A percentile compares a stretch with the other conserved stretches of the same genome.
These are phyloP conservation scores for Leptinotarsa peninsularis DNA, from an alignment of 2,888 invertebrate species.

Conservation along the genomic window DNA sequence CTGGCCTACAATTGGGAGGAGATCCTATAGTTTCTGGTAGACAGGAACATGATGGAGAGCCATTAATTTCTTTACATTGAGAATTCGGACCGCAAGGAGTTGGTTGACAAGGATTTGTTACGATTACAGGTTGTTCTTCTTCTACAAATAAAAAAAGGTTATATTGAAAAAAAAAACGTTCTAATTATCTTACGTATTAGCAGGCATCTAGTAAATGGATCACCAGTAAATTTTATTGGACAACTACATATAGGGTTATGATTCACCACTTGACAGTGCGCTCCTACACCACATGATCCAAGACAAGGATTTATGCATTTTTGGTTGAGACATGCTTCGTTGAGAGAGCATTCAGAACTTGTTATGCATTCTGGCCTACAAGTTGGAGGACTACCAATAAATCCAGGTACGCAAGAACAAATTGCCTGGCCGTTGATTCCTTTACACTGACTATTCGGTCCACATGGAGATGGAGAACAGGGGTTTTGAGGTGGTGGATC, in stretches of 20 bases:
- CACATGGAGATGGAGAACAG: constrained; percentile 72
- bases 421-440: constrained; percentile 76
- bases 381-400: constrained; percentile 76
- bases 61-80: constrained; percentile 76
- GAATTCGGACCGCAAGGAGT: constrained; percentile 85
- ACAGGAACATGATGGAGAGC: constrained; percentile 81
- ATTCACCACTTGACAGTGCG: constrained; percentile 78
- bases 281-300: constrained; percentile 77
- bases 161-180: neutral
- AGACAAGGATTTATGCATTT: constrained; percentile 80
- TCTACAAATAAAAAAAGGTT: constrained; percentile 12
- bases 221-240: constrained; percentile 69
- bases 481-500: constrained; percentile 20
- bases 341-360: constrained; percentile 74
- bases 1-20: constrained; percentile 82
- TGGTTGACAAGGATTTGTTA: constrained; percentile 78
- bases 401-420: constrained; percentile 78
- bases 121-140: constrained; percentile 57
- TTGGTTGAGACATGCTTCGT: constrained; percentile 76
- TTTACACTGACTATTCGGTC: constrained; percentile 84
- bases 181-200: constrained; percentile 50
- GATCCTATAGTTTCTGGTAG: constrained; percentile 77
- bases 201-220: constrained; percentile 67
- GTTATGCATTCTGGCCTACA: constrained; percentile 77
- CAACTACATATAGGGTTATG: constrained; percentile 81